phyloP scores from a whole-genome alignment of 2,797 vertebrate genomes.

The Glyptemys insculpta region DNA sequence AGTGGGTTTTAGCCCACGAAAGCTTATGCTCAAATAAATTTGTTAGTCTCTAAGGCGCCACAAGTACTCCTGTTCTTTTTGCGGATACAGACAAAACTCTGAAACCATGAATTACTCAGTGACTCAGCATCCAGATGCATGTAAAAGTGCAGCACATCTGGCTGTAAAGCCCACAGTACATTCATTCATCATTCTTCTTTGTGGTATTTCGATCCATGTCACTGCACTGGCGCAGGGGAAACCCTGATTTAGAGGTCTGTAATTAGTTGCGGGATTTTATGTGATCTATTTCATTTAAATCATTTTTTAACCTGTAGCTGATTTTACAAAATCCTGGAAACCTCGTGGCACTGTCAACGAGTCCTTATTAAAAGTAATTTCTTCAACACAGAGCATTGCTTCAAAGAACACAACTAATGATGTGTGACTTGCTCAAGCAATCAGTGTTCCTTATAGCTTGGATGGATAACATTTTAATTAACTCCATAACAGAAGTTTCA shows the following conservation, averaged over 20 bases:
- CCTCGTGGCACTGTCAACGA: slow-evolving; percentile 37
- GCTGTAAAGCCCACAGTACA: background rate
- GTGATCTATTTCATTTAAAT: background rate
- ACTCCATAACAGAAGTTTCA: background rate
- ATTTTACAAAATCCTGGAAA: slow-evolving; percentile 41
- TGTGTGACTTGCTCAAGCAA: accelerated
- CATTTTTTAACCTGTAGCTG: background rate
- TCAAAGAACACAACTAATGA: background rate
- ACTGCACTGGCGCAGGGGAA: background rate
- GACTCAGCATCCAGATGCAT: slow-evolving; percentile 13
- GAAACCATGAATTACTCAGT: slow-evolving; percentile 6
- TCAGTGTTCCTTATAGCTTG: background rate
- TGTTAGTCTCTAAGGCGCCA: too few species aligned
- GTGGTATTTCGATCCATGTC: background rate
- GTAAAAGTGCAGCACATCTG: slow-evolving; percentile 28
- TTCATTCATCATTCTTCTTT: background rate
- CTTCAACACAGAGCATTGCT: slow-evolving; percentile 6
- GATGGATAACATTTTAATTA: slow-evolving; percentile 31
- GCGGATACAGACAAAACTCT: too few species aligned
- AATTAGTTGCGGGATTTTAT: background rate
- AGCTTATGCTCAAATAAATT: too few species aligned
- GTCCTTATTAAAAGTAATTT: slow-evolving; percentile 44
- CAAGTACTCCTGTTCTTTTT: too few species aligned
- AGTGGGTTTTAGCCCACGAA: too few species aligned
- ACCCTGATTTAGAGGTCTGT: background rate